Base-by-base conservation (phyloP, 1,140 invertebrate genomes). In the Drosophila suzukii region DNA sequence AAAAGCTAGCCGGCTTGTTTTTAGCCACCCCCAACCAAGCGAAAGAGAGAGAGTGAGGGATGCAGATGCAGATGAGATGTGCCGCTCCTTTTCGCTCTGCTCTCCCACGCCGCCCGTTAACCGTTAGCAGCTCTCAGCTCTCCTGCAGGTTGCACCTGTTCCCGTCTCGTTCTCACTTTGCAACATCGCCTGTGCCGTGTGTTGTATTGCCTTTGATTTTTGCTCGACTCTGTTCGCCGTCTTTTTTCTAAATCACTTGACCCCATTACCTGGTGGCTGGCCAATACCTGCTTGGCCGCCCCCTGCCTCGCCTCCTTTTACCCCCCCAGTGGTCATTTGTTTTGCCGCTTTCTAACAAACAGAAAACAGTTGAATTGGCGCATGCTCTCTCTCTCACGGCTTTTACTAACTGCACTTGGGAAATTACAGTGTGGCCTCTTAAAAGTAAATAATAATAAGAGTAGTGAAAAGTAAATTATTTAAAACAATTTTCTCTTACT, bases 261-360 rank as follows among this genome's bases (percentile, higher is more conserved):
- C 83, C 83, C 83, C 83, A 86, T 86, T 86, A 86, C 82, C 82
- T 86, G 82, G 78, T 86, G 79, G 79, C 82, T 81, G 74, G 56
- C 75, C 73, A 68, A 76, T 77, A 76, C 73, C 68, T 76, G 75
- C 62, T 76, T 51, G 30, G n/a, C n/a, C 30, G 27, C 30, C 49
- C 27, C 41, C 61, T 43, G 38, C 50, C 63, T 17, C 54, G 49
- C 30, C 54, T 49, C 34, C 43, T 59, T 38, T 11, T 38, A n/a
- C 15, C 15, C 46, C 46, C 70, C 56, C 77, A 59, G 61, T 85
- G 82, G 82, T 78, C 83, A 86, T 86, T 86, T 86, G 78, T 88
- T 86, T 86, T 88, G 83, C 83, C 83, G 83, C 83, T 86, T 86
- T 86, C 83, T 86, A 86, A 88, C 83, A 77, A 82, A 86, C 83